Evolutionary conservation across 2,113 vertebrate genomes (phyloP).

Genomic region (Myodes glareolus): DNA sequence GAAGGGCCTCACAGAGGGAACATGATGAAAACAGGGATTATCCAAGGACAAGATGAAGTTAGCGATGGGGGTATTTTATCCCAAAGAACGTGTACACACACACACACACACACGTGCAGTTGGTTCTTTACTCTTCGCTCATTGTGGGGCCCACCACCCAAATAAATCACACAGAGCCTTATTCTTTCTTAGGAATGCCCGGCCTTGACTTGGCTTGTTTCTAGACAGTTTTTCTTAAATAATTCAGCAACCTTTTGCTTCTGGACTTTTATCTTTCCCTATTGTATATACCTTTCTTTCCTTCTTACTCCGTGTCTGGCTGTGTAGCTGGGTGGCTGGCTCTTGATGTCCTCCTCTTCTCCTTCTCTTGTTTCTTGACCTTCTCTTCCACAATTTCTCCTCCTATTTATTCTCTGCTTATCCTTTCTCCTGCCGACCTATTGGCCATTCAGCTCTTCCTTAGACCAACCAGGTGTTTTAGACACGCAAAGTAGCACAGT

Average conservation of each 20-base stretch:
- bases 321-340: too few species aligned
- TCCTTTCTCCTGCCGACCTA: neutral
- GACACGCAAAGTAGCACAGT: neutral
- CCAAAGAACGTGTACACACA: too few species aligned
- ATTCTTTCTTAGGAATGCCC: neutral
- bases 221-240: neutral
- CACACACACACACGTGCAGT: neutral
- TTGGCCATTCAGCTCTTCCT: neutral
- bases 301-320: too few species aligned
- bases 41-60: neutral
- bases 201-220: neutral
- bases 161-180: neutral
- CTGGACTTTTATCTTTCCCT: too few species aligned
- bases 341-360: neutral
- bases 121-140: neutral
- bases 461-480: neutral
- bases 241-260: too few species aligned
- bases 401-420: neutral
- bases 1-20: neutral
- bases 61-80: accelerated
- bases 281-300: too few species aligned
- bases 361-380: neutral
- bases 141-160: neutral
- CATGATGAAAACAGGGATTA: neutral
- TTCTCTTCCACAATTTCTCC: neutral